phyloP scores from a whole-genome alignment of 2,888 invertebrate genomes.

The Actias luna region DNA sequence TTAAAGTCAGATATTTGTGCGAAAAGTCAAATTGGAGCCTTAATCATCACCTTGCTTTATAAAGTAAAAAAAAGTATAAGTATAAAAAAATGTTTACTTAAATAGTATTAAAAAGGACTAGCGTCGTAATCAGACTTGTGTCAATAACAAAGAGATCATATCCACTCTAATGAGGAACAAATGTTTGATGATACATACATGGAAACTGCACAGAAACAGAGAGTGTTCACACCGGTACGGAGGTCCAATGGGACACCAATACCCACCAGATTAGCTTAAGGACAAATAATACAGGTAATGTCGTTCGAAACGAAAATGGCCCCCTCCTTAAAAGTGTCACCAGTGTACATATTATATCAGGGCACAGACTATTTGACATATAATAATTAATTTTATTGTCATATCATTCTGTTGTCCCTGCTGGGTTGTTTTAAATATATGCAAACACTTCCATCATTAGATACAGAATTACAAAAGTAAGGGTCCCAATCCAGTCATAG shows the following conservation, averaged over 20 bases:
- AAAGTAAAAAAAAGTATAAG: conserved; percentile 35
- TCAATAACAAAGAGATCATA: conserved; percentile 37
- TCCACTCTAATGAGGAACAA: neutral
- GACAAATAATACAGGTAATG: neutral
- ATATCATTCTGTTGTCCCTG: neutral
- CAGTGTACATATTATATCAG: neutral
- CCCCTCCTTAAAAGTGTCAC: too few species aligned
- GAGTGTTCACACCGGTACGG: neutral
- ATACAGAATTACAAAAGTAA: conserved; percentile 20
- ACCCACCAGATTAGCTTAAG: neutral
- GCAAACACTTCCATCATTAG: conserved; percentile 18
- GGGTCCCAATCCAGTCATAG: conserved; percentile 28
- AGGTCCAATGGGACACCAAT: neutral
- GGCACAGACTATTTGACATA: neutral
- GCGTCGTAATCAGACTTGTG: conserved; percentile 64
- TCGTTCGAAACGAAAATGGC: too few species aligned
- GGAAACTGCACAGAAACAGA: neutral
- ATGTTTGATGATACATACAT: neutral
- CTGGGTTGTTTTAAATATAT: conserved; percentile 6
- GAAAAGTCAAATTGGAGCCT: neutral
- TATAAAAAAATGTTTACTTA: conserved; percentile 1
- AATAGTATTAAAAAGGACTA: conserved; percentile 51
- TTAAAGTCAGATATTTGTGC: neutral
- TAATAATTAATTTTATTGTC: neutral
- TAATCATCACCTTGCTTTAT: neutral